Percentiles rank a stretch among this genome's conserved stretches.
Evolutionary conservation across 92 coral and sea anemone species (phyloP).

Genomic region (Desmophyllum pertusum): DNA sequence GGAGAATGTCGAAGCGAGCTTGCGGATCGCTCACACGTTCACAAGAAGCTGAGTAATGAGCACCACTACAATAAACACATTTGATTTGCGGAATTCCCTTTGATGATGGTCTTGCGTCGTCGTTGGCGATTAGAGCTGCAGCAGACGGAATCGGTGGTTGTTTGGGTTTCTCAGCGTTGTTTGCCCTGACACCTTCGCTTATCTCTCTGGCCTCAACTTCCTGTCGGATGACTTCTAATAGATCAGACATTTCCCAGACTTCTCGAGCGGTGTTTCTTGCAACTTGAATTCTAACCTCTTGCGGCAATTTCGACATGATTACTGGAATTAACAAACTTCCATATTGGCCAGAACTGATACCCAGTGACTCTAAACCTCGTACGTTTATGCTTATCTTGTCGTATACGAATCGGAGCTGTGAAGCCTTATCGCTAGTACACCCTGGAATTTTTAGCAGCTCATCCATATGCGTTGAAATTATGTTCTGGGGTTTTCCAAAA

Average conservation of each 20-base stretch:
- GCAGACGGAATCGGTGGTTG: no score
- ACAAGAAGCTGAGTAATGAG: slow-evolving; percentile 68
- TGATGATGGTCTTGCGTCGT: background rate
- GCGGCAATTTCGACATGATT: slow-evolving; percentile 60
- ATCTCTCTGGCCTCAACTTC: slow-evolving; percentile 67
- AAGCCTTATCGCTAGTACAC: slow-evolving; percentile 38
- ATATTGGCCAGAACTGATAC: slow-evolving; percentile 45
- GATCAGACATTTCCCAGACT: slow-evolving; percentile 56
- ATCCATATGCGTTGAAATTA: slow-evolving; percentile 54
- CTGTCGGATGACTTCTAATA: slow-evolving; percentile 49
- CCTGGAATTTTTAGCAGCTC: slow-evolving; percentile 61
- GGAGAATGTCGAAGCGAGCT: slow-evolving; percentile 56
- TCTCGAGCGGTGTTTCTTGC: slow-evolving; percentile 54
- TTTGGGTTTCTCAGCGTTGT: background rate
- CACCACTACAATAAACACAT: slow-evolving; percentile 54
- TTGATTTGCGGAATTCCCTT: slow-evolving; percentile 34
- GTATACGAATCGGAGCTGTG: slow-evolving; percentile 54
- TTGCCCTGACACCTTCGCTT: slow-evolving; percentile 29
- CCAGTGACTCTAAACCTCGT: slow-evolving; percentile 53
- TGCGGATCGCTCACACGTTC: slow-evolving; percentile 31
- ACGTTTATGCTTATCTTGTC: slow-evolving; percentile 52
- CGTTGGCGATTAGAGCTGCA: no score
- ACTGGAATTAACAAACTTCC: slow-evolving; percentile 62
- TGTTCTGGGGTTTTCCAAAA: slow-evolving; percentile 55
- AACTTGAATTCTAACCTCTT: slow-evolving; percentile 54